Evolutionary conservation across 2,888 invertebrate species (phyloP).

Genomic region (Erynnis tages): DNA sequence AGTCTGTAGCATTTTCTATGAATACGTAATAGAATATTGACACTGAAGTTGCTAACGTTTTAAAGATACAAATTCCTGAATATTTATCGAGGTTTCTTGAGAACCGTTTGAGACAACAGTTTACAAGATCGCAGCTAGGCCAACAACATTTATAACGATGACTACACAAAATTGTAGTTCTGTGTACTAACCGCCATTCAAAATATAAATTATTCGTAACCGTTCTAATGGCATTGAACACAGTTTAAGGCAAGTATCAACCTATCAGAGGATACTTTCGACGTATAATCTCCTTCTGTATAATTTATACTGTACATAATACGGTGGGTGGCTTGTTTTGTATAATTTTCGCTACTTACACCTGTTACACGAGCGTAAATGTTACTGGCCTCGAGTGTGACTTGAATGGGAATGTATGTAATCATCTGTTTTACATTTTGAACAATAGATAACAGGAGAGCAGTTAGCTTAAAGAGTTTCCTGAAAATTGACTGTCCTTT

Average conservation of each 20-base stretch:
- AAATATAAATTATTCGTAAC: constrained; percentile 32
- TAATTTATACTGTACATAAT: constrained; percentile 23
- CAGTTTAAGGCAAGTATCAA: constrained; percentile 45
- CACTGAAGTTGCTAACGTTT: too few species aligned
- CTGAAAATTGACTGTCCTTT: not conserved
- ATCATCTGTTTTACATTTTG: constrained; percentile 18
- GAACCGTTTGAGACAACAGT: constrained; percentile 19
- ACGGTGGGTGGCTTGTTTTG: constrained; percentile 10
- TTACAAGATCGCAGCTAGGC: constrained; percentile 22
- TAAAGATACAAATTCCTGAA: constrained; percentile 9
- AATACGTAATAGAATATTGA: too few species aligned
- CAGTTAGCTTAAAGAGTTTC: not conserved
- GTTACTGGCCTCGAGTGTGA: constrained; percentile 24
- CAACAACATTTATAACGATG: constrained; percentile 27
- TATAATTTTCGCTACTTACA: constrained; percentile 27
- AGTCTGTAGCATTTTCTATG: too few species aligned
- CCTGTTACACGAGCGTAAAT: constrained; percentile 22
- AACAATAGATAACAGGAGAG: not conserved
- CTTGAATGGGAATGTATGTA: constrained; percentile 17
- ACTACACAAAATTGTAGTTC: constrained; percentile 34
- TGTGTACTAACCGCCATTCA: constrained; percentile 16
- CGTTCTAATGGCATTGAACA: constrained; percentile 56
- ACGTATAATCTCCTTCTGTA: constrained; percentile 14
- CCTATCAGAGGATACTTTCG: constrained; percentile 34
- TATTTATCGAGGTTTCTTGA: constrained; percentile 15